Evolutionary conservation across 2,797 vertebrate genomes (phyloP).

Genomic region (Numenius phaeopus): DNA sequence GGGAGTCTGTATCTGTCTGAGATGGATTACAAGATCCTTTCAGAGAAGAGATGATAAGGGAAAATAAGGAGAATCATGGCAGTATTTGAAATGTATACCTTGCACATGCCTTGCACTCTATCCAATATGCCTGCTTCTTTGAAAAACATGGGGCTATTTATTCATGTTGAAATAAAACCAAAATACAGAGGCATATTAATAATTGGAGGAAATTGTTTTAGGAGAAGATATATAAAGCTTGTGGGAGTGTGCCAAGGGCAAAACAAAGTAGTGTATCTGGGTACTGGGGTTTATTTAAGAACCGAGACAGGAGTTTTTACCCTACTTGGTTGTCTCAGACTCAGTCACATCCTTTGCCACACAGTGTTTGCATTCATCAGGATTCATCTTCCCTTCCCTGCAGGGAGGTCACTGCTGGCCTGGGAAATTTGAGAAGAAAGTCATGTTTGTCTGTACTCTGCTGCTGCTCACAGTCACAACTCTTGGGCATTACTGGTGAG

Average conservation of each 20-base stretch:
- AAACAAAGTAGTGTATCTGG: neutral
- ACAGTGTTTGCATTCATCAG: neutral
- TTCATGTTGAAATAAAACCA: neutral
- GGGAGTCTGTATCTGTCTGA: neutral
- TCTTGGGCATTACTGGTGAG: accelerated
- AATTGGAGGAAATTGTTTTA: neutral
- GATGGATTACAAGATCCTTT: neutral
- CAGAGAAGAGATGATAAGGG: neutral
- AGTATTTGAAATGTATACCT: neutral
- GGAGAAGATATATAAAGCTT: neutral
- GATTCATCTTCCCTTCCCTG: neutral
- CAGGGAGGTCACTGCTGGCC: neutral
- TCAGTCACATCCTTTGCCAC: neutral
- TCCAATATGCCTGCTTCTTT: neutral
- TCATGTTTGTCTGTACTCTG: neutral
- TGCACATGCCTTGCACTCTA: neutral
- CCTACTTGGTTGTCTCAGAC: neutral
- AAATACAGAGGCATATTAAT: neutral
- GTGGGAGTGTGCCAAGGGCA: neutral
- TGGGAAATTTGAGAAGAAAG: neutral
- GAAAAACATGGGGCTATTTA: neutral
- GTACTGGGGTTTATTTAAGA: neutral
- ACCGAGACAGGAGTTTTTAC: neutral
- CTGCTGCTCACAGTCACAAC: neutral
- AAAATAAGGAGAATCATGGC: neutral